phyloP scores from a whole-genome alignment of 1,140 invertebrate genomes.

The Eulimnadia texana region DNA sequence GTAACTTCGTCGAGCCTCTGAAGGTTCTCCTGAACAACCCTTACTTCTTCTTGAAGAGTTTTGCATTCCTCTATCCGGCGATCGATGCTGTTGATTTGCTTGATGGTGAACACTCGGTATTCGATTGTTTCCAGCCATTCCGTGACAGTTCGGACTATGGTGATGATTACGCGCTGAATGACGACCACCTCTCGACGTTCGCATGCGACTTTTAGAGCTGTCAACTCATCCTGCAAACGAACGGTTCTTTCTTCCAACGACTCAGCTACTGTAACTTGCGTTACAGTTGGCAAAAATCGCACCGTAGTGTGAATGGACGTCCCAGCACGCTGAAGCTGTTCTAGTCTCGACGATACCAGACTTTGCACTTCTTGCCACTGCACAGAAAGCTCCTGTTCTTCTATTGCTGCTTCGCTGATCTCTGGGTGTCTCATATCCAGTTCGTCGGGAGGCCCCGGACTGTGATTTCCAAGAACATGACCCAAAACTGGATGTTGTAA shows the following conservation, averaged over 20 bases:
- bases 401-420: neutral
- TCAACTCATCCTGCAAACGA: conserved; percentile 40
- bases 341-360: conserved; percentile 35
- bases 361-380: conserved; percentile 29
- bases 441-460: conserved; percentile 8
- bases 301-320: conserved; percentile 38
- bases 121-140: conserved; percentile 69
- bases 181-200: conserved; percentile 41
- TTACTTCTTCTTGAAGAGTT: conserved; percentile 18
- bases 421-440: neutral
- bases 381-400: conserved; percentile 4
- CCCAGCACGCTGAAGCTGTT: conserved; percentile 33
- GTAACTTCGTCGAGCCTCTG: conserved; percentile 21
- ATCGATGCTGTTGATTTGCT: conserved; percentile 38
- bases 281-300: conserved; percentile 41
- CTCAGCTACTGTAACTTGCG: conserved; percentile 37
- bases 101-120: conserved; percentile 50
- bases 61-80: conserved; percentile 31
- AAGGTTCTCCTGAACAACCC: conserved; percentile 21
- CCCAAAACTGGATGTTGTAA: neutral
- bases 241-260: conserved; percentile 35
- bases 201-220: conserved; percentile 43
- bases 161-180: conserved; percentile 47
- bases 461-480: conserved; percentile 11
- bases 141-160: conserved; percentile 58